These are phyloP conservation scores for Ifrita kowaldi DNA, from an alignment of 2,113 vertebrate genomes.

Conservation along the genomic window DNA sequence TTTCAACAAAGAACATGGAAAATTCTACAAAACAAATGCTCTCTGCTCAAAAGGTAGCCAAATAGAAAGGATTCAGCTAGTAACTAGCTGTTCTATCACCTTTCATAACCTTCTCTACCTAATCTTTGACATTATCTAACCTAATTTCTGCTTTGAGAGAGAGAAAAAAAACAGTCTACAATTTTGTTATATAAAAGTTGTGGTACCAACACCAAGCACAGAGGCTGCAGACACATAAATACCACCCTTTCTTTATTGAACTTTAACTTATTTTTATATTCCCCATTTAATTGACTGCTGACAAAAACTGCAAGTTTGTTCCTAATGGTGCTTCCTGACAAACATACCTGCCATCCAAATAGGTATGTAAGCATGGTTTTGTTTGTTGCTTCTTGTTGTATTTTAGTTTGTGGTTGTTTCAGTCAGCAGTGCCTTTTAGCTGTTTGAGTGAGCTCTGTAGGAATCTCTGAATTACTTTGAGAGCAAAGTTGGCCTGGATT, in stretches of 20 bases:
- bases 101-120: background rate
- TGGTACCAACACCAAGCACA: background rate
- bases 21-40: background rate
- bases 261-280: background rate
- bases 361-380: background rate
- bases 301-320: background rate
- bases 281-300: background rate
- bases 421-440: background rate
- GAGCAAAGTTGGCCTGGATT: background rate
- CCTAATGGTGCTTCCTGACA: background rate
- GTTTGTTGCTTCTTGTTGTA: background rate
- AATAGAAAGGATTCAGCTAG: background rate
- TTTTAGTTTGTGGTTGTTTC: background rate
- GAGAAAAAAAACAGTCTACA: background rate
- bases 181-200: background rate
- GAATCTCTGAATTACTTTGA: background rate
- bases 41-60: background rate
- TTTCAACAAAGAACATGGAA: background rate
- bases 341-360: background rate
- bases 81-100: background rate
- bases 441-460: background rate
- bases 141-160: background rate
- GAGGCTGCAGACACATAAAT: background rate
- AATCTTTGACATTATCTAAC: background rate
- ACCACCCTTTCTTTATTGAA: background rate